phyloP scores from a whole-genome alignment of 2,797 vertebrate genomes.

The Silurus aristotelis region DNA sequence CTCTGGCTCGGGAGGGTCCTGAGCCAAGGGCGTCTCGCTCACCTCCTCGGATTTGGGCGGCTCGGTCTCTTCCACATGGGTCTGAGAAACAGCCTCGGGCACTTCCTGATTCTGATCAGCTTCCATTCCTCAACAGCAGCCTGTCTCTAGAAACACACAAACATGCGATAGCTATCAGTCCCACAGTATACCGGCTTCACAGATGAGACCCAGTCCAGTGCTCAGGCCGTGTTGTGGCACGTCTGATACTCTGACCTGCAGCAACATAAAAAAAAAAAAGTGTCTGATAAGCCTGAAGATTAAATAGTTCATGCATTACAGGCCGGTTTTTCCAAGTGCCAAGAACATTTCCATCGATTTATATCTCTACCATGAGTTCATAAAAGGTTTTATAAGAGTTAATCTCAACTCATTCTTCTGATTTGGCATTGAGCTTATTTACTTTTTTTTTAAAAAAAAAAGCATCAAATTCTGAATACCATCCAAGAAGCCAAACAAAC shows the following conservation, averaged over 20 bases:
- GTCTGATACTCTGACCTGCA: background rate
- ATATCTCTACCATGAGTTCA: background rate
- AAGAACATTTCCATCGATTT: background rate
- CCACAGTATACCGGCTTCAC: background rate
- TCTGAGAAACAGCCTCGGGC: slow-evolving; percentile 57
- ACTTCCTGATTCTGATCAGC: slow-evolving; percentile 63
- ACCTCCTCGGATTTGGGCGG: slow-evolving; percentile 31
- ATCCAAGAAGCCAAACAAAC: slow-evolving; percentile 7
- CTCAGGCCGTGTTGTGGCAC: background rate
- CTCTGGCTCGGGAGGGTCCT: slow-evolving; percentile 6
- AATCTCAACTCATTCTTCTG: background rate
- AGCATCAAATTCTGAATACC: background rate
- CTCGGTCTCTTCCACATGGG: slow-evolving; percentile 44
- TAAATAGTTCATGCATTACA: background rate
- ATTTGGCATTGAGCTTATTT: background rate
- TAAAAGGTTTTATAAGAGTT: background rate
- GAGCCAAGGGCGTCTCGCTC: background rate
- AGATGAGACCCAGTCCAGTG: background rate
- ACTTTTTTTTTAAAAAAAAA: too few species aligned
- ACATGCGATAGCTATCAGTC: slow-evolving; percentile 13
- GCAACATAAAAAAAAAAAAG: background rate
- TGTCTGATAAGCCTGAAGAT: background rate
- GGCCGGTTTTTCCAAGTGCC: background rate
- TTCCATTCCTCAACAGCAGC: slow-evolving; percentile 67
- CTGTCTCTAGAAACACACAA: slow-evolving; percentile 48